Evolutionary conservation across 2,113 vertebrate genomes (phyloP).

Genomic region (Charadrius vociferus): DNA sequence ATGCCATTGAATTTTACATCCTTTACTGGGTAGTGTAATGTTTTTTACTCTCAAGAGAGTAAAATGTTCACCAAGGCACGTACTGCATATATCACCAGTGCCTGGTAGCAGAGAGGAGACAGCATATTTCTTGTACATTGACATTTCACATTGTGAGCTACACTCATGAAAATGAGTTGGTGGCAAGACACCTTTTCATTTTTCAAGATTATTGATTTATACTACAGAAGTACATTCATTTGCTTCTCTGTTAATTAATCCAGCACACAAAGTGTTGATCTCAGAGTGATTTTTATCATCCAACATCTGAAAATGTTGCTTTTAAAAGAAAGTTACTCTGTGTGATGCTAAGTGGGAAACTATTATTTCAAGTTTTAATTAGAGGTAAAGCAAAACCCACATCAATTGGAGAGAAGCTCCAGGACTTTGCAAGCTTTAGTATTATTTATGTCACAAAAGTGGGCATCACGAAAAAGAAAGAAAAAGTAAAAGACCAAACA

Average conservation of each 20-base stretch:
- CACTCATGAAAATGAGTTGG: not conserved
- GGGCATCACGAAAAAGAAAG: not conserved
- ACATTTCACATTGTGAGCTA: not conserved
- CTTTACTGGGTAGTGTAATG: not conserved
- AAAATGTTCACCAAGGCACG: not conserved
- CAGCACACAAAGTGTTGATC: not conserved
- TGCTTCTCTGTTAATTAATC: not conserved
- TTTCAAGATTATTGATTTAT: conserved; percentile 3
- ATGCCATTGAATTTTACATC: not conserved
- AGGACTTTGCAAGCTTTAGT: not conserved
- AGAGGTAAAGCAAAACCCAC: conserved; percentile 3
- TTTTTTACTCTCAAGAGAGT: not conserved
- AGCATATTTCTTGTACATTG: not conserved
- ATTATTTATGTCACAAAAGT: not conserved
- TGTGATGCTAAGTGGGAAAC: not conserved
- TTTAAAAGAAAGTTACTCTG: not conserved
- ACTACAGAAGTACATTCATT: not conserved
- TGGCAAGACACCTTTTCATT: not conserved
- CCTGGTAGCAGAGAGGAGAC: not conserved
- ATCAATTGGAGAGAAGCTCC: not conserved
- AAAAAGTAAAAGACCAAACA: conserved; percentile 5
- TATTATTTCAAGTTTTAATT: conserved; percentile 40
- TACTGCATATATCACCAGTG: not conserved
- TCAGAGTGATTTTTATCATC: not conserved
- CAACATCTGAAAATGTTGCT: not conserved